Evolutionary conservation across 2,113 vertebrate genomes (phyloP).

Genomic region (Micronycteris hirsuta): DNA sequence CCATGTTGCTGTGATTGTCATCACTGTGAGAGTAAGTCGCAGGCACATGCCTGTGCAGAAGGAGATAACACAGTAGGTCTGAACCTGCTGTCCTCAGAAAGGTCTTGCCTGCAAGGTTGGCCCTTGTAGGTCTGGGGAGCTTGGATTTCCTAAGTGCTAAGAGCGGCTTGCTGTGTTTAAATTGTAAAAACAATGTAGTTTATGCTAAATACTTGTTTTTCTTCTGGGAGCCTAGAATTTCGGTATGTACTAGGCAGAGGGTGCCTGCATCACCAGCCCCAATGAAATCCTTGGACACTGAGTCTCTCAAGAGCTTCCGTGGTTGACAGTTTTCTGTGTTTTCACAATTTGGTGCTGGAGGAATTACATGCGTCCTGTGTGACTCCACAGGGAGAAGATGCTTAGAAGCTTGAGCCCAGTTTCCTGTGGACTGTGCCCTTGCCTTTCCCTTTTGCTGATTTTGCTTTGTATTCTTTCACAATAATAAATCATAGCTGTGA

Average conservation of each 20-base stretch:
- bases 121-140: background rate
- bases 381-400: background rate
- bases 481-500: background rate
- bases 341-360: too few species aligned
- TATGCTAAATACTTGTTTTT: background rate
- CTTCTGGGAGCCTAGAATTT: background rate
- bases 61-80: background rate
- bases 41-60: background rate
- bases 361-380: fast-evolving
- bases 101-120: background rate
- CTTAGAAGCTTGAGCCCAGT: background rate
- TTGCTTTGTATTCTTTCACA: background rate
- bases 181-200: background rate
- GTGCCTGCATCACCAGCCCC: background rate
- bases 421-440: background rate
- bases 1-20: background rate
- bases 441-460: background rate
- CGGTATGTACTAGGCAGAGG: background rate
- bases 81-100: background rate
- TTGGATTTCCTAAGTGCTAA: background rate
- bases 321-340: background rate
- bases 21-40: background rate
- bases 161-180: background rate
- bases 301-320: background rate
- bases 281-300: background rate